Percentiles rank a stretch among this genome's conserved stretches.
Evolutionary conservation across 1,140 invertebrate species (phyloP).

Genomic region (Heliconius hewitsoni): DNA sequence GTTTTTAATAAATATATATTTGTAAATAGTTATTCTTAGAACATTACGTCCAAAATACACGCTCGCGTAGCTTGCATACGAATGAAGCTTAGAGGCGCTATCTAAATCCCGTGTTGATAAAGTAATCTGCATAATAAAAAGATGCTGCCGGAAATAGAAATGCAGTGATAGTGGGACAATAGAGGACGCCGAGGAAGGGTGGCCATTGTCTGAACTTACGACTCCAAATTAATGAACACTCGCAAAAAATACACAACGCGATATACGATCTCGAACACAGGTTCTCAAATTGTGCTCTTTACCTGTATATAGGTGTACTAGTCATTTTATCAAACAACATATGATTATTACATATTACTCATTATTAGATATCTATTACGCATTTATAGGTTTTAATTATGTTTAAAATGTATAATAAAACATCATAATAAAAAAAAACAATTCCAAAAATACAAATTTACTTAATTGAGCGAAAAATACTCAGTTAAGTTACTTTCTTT

Average conservation of each 20-base stretch:
- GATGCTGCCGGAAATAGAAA: slow-evolving; percentile 67
- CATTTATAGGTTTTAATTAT: too few relatives aligned
- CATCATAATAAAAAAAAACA: too few relatives aligned
- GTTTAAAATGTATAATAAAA: too few relatives aligned
- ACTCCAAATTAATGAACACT: slow-evolving; percentile 78
- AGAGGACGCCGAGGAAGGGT: slow-evolving; percentile 64
- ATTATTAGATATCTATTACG: too few relatives aligned
- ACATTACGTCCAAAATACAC: slow-evolving; percentile 5
- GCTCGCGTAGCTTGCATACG: slow-evolving; percentile 41
- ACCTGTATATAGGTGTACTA: neutral
- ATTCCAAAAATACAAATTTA: too few relatives aligned
- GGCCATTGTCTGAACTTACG: slow-evolving; percentile 69
- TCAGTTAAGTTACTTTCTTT: too few relatives aligned
- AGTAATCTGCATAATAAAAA: slow-evolving; percentile 79
- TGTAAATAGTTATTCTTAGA: neutral
- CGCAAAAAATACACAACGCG: slow-evolving; percentile 76
- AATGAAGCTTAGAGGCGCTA: slow-evolving; percentile 55
- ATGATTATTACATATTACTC: too few relatives aligned
- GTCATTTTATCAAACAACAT: neutral
- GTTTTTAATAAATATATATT: too few relatives aligned
- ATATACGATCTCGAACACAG: slow-evolving; percentile 63
- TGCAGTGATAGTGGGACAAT: slow-evolving; percentile 70
- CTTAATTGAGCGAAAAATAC: too few relatives aligned
- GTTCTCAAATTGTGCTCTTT: slow-evolving; percentile 50
- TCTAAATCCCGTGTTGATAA: slow-evolving; percentile 68